These are phyloP conservation scores for roundworm (Caenorhabditis elegans) DNA, from an alignment of 1,140 invertebrate genomes.

Conservation along the genomic window DNA sequence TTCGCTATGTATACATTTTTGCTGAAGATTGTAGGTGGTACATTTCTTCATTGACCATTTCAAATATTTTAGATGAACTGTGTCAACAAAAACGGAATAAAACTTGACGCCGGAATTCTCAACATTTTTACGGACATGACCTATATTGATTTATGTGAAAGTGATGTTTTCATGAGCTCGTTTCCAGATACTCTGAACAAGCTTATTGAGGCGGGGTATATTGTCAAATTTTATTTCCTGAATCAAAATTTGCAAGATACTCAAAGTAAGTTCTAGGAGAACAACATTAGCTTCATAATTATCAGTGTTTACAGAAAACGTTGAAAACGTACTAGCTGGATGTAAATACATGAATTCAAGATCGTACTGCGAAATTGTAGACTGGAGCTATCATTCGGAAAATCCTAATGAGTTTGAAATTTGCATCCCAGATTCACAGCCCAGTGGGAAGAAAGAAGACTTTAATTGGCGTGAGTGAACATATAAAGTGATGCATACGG, in stretches of 20 bases:
- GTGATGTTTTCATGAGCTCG: background rate
- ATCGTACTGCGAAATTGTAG: background rate
- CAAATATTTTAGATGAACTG: background rate
- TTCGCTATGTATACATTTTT: background rate
- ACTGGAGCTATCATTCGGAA: background rate
- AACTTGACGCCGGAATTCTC: background rate
- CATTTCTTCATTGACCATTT: background rate
- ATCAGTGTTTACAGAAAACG: background rate
- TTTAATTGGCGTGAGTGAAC: background rate
- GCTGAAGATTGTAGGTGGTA: background rate
- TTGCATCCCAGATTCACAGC: background rate
- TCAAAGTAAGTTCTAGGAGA: background rate
- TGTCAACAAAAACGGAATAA: background rate
- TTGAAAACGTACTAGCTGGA: background rate
- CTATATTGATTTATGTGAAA: background rate
- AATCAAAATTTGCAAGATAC: background rate
- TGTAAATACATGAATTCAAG: background rate
- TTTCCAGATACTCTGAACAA: background rate
- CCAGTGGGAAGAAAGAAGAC: background rate
- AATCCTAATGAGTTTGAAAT: background rate
- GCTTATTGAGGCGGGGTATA: background rate
- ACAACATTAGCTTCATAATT: background rate
- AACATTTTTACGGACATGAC: background rate
- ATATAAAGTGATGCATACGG: too few species aligned
- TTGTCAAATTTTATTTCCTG: background rate